phyloP scores from a whole-genome alignment of 2,113 vertebrate genomes.

The Diadophis punctatus region DNA sequence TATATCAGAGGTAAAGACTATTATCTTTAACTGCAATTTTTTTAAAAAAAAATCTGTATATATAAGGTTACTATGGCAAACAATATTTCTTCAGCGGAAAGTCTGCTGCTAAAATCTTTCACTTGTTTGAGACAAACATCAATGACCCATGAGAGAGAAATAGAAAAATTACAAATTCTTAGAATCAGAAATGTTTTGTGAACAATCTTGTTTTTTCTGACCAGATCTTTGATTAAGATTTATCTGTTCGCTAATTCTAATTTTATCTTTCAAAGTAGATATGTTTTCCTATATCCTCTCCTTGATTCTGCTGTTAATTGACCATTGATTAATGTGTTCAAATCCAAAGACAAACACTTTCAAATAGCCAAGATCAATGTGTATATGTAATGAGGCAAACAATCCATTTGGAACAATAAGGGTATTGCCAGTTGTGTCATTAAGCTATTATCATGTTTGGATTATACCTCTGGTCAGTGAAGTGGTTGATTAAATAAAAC shows the following conservation, averaged over 20 bases:
- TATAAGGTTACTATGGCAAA: constrained; percentile 37
- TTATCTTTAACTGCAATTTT: constrained; percentile 15
- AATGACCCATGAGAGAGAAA: not conserved
- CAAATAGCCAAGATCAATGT: constrained; percentile 2
- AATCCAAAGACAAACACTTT: constrained; percentile 23
- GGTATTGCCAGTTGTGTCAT: not conserved
- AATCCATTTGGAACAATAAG: constrained; percentile 2
- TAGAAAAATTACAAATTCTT: constrained; percentile 4
- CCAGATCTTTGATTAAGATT: not conserved
- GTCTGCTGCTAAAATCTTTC: constrained; percentile 16
- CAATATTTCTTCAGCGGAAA: constrained; percentile 21
- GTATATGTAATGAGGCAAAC: not conserved
- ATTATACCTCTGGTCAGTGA: not conserved
- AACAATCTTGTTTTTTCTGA: not conserved
- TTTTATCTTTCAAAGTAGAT: not conserved
- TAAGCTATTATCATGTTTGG: constrained; percentile 1
- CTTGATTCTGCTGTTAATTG: not conserved
- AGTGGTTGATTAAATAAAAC: not conserved
- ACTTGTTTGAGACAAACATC: not conserved
- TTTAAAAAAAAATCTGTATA: constrained; percentile 33
- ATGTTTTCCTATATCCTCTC: not conserved
- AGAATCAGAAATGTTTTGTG: not conserved
- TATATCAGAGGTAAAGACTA: constrained; percentile 26
- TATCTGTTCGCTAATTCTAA: not conserved
- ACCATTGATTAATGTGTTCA: not conserved